Base-by-base conservation (phyloP, 1,140 invertebrate species). In the Orchesella cincta region DNA sequence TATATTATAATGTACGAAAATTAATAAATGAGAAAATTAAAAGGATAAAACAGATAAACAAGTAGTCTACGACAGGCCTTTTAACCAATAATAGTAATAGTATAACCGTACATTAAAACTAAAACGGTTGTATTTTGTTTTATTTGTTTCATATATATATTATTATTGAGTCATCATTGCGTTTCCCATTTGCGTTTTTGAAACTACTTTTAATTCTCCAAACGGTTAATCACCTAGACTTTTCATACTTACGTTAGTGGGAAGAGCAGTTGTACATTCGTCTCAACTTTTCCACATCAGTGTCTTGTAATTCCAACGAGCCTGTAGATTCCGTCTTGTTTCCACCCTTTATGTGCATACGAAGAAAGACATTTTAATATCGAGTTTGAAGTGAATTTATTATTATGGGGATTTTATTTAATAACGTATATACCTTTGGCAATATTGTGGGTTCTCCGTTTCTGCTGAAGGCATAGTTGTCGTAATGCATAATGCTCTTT, bases 371-470 rank as follows among this genome's bases (percentile, higher is more conserved):
- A 57, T 57, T 57, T n/a, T 57, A n/a, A 3, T 5, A 57, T n/a
- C n/a, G n/a, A n/a, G n/a, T n/a, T n/a, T n/a, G n/a, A 8, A 5
- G 54, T 57, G 23, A 57, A 23, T 57, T 26, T n/a, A 23, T n/a
- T n/a, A 23, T 57, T 57, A 57, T 5, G 3, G 54, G n/a, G 26
- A 23, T 14, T 57, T 16, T 57, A 46, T 8, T 12, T 20, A 12
- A 46, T 46, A 12, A 5, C 33, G 26, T 3, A 14, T 14, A 5
- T 12, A 67, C 62, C 62, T 67, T 67, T 8, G 62, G 1, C 8
- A 8, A n/a, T 33, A 67, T 67, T 67, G 62, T 67, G 8, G 62
- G 62, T 33, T 31, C 26, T 16, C 62, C 62, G n/a, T 67, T 31
- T 33, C 12, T 31, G n/a, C 62, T 67, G 23, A 67, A 67, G 3